Evolutionary conservation across 2,888 invertebrate genomes (phyloP).

Genomic region (Apeira syringaria): DNA sequence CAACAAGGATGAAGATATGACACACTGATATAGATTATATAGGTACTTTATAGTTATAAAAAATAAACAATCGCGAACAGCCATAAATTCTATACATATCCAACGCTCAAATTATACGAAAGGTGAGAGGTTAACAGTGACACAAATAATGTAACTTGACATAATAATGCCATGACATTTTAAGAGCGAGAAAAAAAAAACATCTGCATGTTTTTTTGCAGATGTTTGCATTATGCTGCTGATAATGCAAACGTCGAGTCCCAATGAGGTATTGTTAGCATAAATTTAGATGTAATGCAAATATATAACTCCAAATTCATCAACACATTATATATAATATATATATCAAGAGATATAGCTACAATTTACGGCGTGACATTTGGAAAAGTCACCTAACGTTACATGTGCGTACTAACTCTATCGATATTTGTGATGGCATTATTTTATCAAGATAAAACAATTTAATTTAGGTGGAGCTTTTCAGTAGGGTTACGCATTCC

Average conservation of each 20-base stretch:
- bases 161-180: conserved; percentile 57
- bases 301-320: neutral
- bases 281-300: neutral
- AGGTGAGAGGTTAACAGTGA: conserved; percentile 65
- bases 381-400: conserved; percentile 35
- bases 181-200: conserved; percentile 20
- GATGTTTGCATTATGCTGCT: too few relatives aligned
- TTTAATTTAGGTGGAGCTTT: conserved; percentile 38
- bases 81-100: conserved; percentile 60
- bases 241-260: conserved; percentile 7
- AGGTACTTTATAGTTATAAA: conserved; percentile 45
- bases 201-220: too few relatives aligned
- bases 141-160: conserved; percentile 44
- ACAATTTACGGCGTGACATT: conserved; percentile 5
- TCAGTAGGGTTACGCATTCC: conserved; percentile 48
- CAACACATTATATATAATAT: neutral
- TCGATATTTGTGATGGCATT: conserved; percentile 55
- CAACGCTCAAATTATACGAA: conserved; percentile 54
- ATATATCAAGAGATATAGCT: neutral
- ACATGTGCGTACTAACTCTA: conserved; percentile 48
- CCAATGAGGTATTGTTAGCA: neutral
- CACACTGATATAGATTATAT: conserved; percentile 65
- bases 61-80: conserved; percentile 47
- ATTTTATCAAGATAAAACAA: conserved; percentile 60
- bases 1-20: conserved; percentile 77